Percentiles rank a stretch among this genome's conserved stretches.
Evolutionary conservation across 2,113 vertebrate species (phyloP).

Genomic region (Conger conger): DNA sequence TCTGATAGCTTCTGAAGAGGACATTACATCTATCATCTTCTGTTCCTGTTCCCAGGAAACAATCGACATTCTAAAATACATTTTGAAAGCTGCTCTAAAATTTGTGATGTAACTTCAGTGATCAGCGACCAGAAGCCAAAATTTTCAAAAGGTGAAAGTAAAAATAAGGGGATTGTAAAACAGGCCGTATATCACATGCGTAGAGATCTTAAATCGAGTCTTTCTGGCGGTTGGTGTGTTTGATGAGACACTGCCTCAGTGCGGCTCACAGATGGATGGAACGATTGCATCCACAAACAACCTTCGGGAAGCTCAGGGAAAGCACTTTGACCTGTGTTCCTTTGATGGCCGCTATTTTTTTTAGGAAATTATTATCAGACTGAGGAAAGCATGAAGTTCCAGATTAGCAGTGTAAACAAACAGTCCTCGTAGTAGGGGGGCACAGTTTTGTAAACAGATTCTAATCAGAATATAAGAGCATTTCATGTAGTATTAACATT

Average conservation of each 20-base stretch:
- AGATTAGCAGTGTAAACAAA: not conserved
- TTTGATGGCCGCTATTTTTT: not conserved
- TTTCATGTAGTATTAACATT: not conserved
- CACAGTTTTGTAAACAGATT: not conserved
- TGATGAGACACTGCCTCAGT: not conserved
- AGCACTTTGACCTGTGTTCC: not conserved
- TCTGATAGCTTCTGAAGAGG: not conserved
- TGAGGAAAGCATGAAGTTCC: not conserved
- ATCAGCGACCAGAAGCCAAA: not conserved
- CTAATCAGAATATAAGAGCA: not conserved
- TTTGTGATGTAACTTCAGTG: not conserved
- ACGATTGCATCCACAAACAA: not conserved
- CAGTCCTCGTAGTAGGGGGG: not conserved
- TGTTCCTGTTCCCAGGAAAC: not conserved
- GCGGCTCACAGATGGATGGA: not conserved
- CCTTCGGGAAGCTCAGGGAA: not conserved
- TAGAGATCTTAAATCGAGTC: not conserved
- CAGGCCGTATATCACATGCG: not conserved
- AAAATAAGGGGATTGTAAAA: not conserved
- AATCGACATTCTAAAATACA: not conserved
- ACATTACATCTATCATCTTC: slow-evolving; percentile 5
- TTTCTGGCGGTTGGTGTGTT: not conserved
- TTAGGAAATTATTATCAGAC: not conserved
- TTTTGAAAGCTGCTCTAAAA: slow-evolving; percentile 1
- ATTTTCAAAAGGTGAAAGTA: not conserved